These are phyloP conservation scores for Dendroctonus valens DNA, from an alignment of 1,140 invertebrate genomes.

Conservation along the genomic window DNA sequence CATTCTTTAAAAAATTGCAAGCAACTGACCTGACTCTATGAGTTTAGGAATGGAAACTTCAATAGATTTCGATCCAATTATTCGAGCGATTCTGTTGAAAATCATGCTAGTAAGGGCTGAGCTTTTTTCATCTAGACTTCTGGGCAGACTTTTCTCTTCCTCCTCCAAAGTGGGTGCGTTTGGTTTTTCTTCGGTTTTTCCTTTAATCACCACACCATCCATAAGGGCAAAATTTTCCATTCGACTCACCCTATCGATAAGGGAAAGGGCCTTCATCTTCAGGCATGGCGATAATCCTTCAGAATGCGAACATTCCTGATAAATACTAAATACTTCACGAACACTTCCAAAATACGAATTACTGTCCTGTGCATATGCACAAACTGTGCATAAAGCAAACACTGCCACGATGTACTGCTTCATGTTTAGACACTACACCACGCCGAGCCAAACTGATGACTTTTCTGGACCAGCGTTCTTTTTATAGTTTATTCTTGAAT, in stretches of 20 bases:
- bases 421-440: slow-evolving; percentile 28
- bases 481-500: slow-evolving; percentile 32
- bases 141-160: slow-evolving; percentile 62
- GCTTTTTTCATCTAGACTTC: slow-evolving; percentile 61
- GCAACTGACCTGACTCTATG: slow-evolving; percentile 66
- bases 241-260: slow-evolving; percentile 67
- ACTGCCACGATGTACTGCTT: slow-evolving; percentile 22
- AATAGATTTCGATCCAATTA: slow-evolving; percentile 71
- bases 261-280: slow-evolving; percentile 73
- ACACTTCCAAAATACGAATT: slow-evolving; percentile 47
- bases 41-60: slow-evolving; percentile 69
- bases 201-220: slow-evolving; percentile 64
- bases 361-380: slow-evolving; percentile 37
- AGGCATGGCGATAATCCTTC: slow-evolving; percentile 68
- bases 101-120: slow-evolving; percentile 65
- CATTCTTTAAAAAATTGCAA: not conserved
- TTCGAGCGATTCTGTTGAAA: slow-evolving; percentile 65
- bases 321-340: slow-evolving; percentile 57
- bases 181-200: slow-evolving; percentile 50
- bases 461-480: slow-evolving; percentile 19
- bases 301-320: slow-evolving; percentile 60
- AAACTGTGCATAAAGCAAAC: slow-evolving; percentile 23
- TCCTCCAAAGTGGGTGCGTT: slow-evolving; percentile 53
- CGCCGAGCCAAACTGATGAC: slow-evolving; percentile 23
- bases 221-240: slow-evolving; percentile 65